These are phyloP conservation scores for Hydriomena furcata DNA, from an alignment of 2,888 invertebrate species.

Conservation along the genomic window DNA sequence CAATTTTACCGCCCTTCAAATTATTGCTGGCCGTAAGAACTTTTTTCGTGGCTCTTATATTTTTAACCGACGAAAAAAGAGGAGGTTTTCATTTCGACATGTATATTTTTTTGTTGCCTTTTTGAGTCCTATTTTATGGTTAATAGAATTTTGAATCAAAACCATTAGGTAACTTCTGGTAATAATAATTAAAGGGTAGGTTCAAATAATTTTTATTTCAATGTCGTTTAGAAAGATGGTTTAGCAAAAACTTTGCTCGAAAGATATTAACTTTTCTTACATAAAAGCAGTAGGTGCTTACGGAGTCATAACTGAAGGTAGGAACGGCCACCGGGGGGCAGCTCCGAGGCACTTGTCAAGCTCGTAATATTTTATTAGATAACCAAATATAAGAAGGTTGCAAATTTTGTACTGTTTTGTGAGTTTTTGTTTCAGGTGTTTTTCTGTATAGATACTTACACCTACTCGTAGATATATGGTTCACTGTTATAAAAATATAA, in stretches of 20 bases:
- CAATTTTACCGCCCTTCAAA: constrained; percentile 76
- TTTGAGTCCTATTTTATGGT: no score
- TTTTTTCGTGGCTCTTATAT: no score
- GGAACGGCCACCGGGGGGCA: constrained; percentile 65
- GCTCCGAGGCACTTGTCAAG: constrained; percentile 74
- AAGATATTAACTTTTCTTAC: constrained; percentile 45
- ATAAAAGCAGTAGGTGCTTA: constrained; percentile 57
- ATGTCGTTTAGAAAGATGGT: background rate
- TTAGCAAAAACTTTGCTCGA: constrained; percentile 14
- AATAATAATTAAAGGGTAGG: no score
- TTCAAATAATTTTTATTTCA: no score
- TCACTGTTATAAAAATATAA: no score
- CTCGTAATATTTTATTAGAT: constrained; percentile 83
- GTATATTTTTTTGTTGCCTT: no score
- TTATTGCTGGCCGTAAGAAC: constrained; percentile 69
- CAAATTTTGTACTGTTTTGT: constrained; percentile 51
- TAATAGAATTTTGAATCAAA: no score
- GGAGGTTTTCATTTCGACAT: no score
- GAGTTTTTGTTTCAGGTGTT: constrained; percentile 18
- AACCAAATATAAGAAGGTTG: constrained; percentile 72
- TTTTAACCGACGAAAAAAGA: no score
- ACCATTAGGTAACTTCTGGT: no score
- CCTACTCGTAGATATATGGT: no score
- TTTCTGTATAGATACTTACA: no score
- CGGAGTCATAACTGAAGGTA: constrained; percentile 65